Base-by-base conservation (phyloP, 2,113 vertebrate species). In the Passerina amoena region DNA sequence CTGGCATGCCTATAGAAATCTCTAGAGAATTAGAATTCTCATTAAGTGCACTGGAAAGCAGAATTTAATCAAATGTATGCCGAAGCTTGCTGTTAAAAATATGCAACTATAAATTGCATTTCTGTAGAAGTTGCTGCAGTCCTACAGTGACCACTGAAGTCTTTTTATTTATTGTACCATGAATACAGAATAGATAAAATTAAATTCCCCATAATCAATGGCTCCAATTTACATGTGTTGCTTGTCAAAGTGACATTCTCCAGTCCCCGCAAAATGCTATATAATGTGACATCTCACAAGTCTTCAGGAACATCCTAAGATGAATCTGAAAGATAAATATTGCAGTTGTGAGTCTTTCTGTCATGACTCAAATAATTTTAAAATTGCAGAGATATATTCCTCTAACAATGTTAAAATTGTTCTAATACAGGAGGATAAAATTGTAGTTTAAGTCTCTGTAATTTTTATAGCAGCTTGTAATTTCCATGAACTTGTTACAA, bases 291-390 rank as follows among this genome's bases (percentile, higher is more conserved):
- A 97, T 94, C 96, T 97, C 95, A 83, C 94, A 91, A 95, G 90
- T 96, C 95, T 97, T 97, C 63, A 86, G 93, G 96, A 98, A 98
- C 95, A 90, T 96, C 96, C 90, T 95, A 88, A 96, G 94, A 97
- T 96, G 94, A 97, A 98, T 96, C 82, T 97, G 97, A 97, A 98
- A 97, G 98, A 97, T 98, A 98, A 98, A 98, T 98, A 98, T 98
- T 98, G 97, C 97, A 98, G 96, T 98, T 98, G 94, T 97, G 97
- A 98, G 97, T 97, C 97, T 98, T 97, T 97, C 97, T 98, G 97
- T 98, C 98, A 98, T 98, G 97, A 98, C 98, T 98, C 96, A 98
- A 98, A 98, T 98, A 98, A 98, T 98, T 98, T 98, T 97, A 97
- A 98, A 98, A 98, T 98, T 98, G 97, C 97, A 97, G 96, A 97